phyloP scores from a whole-genome alignment of 2,113 vertebrate species.

The Lophochroa leadbeateri region DNA sequence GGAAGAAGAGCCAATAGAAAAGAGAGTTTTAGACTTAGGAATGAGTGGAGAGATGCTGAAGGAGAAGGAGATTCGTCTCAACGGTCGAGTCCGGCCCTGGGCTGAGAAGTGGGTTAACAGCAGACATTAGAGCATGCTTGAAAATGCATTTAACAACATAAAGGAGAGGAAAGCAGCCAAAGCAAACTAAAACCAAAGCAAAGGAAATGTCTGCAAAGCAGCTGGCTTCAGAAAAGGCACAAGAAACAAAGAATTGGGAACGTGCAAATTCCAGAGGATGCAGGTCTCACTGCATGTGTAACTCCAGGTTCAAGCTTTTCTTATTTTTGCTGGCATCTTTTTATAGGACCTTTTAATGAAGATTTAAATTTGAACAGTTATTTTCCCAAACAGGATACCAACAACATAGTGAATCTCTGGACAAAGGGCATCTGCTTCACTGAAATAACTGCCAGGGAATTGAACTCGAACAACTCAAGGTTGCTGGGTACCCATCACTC shows the following conservation, averaged over 20 bases:
- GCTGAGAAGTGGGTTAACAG: conserved; percentile 79
- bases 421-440: background rate
- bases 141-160: conserved; percentile 50
- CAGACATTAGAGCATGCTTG: conserved; percentile 71
- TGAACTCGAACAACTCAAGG: background rate
- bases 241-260: background rate
- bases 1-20: conserved; percentile 88
- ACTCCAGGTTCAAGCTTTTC: background rate
- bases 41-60: conserved; percentile 91
- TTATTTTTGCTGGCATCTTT: background rate
- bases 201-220: conserved; percentile 17
- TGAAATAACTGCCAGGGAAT: background rate
- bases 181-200: background rate
- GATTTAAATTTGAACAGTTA: background rate
- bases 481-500: background rate
- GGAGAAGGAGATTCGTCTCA: conserved; percentile 89
- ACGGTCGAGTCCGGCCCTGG: conserved; percentile 78
- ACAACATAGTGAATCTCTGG: background rate
- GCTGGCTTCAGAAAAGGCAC: background rate
- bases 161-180: conserved; percentile 10
- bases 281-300: background rate
- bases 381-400: background rate
- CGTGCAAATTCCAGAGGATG: background rate
- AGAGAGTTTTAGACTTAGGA: conserved; percentile 88
- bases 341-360: background rate